These are phyloP conservation scores for Macquaria ambigua DNA, from an alignment of 2,113 vertebrate genomes.

Conservation along the genomic window DNA sequence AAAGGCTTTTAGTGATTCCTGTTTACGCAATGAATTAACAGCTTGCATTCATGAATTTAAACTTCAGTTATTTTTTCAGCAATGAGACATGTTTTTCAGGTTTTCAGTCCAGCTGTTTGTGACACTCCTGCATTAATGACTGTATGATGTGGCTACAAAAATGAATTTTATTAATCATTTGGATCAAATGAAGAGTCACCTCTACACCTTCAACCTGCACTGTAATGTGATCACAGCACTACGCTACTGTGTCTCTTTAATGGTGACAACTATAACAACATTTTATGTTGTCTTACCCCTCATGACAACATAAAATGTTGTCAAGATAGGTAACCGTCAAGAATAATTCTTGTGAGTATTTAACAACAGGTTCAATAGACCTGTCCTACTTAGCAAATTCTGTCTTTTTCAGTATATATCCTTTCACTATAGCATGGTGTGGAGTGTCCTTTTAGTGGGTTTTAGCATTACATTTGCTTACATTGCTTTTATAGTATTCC, in stretches of 20 bases:
- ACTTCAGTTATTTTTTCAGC: neutral
- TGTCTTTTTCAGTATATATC: neutral
- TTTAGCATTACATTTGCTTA: neutral
- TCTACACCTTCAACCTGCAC: neutral
- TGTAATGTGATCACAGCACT: neutral
- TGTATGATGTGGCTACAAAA: neutral
- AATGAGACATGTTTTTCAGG: neutral
- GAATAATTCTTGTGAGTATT: neutral
- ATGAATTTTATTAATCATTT: neutral
- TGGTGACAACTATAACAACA: neutral
- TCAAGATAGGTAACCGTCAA: slow-evolving; percentile 29
- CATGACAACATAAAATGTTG: too few relatives aligned
- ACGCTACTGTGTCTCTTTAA: neutral
- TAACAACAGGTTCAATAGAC: slow-evolving; percentile 32
- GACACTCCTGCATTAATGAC: neutral
- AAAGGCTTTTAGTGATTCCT: slow-evolving; percentile 40
- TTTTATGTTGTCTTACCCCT: too few relatives aligned
- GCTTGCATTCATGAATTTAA: slow-evolving; percentile 14
- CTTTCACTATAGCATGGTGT: neutral
- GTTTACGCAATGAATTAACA: slow-evolving; percentile 40
- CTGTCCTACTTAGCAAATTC: neutral
- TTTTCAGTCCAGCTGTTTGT: neutral
- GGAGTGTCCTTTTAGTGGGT: too few relatives aligned
- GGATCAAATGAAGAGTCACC: neutral
- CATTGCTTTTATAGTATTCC: neutral